Conservation (phyloP, 2,113 vertebrate species). For the Nyctibius bracteatus region DNA sequence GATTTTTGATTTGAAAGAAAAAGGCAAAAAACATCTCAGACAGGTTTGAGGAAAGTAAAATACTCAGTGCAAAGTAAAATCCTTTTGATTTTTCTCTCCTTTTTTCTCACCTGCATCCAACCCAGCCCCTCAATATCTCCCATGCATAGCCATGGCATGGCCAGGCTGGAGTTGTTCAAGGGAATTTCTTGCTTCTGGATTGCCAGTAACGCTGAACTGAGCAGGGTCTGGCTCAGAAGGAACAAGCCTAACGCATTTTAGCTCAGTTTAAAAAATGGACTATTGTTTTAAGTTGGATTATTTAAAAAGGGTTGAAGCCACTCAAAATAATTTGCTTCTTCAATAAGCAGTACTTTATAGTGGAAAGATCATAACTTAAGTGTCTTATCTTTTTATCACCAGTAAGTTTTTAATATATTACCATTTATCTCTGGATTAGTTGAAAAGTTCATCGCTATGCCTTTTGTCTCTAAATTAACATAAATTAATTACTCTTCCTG, state of each 20-base stretch:
- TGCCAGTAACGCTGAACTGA: background rate
- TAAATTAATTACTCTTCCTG: slow-evolving; percentile 23
- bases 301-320: background rate
- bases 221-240: background rate
- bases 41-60: background rate
- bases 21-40: background rate
- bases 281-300: background rate
- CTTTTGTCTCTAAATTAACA: slow-evolving; percentile 32
- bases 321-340: slow-evolving; percentile 4
- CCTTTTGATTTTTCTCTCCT: background rate
- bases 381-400: slow-evolving; percentile 15
- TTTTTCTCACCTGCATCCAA: background rate
- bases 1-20: background rate
- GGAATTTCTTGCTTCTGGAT: background rate
- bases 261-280: background rate
- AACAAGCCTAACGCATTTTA: background rate
- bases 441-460: slow-evolving; percentile 13
- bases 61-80: background rate
- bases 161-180: background rate
- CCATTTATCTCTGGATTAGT: slow-evolving; percentile 10
- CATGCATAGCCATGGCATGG: background rate
- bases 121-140: background rate
- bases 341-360: background rate
- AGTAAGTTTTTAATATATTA: background rate
- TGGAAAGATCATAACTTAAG: background rate